Base-by-base conservation (phyloP, 1,140 invertebrate species). In the Sogatella furcifera region DNA sequence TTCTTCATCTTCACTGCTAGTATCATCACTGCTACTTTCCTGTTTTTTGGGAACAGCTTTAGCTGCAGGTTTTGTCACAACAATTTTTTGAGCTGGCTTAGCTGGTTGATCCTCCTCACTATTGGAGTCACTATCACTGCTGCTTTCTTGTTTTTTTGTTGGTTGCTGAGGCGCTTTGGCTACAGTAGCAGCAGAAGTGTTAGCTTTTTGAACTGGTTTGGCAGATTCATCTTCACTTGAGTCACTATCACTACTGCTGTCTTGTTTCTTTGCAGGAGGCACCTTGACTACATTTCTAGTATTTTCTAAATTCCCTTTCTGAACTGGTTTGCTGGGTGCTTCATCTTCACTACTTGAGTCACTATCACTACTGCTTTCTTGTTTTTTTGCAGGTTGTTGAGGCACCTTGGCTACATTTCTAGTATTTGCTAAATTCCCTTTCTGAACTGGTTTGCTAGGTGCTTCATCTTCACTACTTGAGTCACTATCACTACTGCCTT, bases 71-170 rank as follows among this genome's bases (percentile, higher is more conserved):
- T 38, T 38, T 38, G 34, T 10, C 9, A 10, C 34, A 38, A 10
- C 1, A 8, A 8, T 9, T 5, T 3, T 3, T 10, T 9, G 34
- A 38, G 34, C 9, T 11, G 34, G 34, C 34, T 38, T 38, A 3
- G 9, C 8, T 10, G 34, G 34, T 38, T 38, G 5, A 11, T 38
- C 34, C 2, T 38, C 34, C 1, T 38, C 72, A 21, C 72, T 73
- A 57, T 70, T 74, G 58, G 66, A 69, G 6, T 74, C 72, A 4
- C 52, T 46, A 31, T 34, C 38, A 49, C 53, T 57, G n/a, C 62
- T 63, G 22, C 64, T 61, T 19, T 57, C 17, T 10, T 38, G 34
- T 13, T 72, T 69, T 17, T 59, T 65, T 0, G 66, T n/a, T n/a
- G n/a, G n/a, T n/a, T n/a, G n/a, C n/a, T n/a, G 65, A 59, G 62